phyloP scores from a whole-genome alignment of 2,113 vertebrate genomes.

The Boulengeromyrus knoepffleri region DNA sequence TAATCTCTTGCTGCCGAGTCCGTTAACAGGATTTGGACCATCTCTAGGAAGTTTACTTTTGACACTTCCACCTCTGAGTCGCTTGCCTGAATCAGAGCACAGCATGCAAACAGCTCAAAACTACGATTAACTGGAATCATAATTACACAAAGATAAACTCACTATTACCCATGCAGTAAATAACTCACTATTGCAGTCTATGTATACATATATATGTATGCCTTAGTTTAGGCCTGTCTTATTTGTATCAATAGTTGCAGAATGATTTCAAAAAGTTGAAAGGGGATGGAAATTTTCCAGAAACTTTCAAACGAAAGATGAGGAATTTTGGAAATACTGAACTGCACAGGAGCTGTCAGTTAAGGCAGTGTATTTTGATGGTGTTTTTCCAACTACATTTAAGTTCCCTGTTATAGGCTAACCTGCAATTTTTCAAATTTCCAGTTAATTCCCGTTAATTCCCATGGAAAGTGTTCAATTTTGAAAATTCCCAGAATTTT shows the following conservation, averaged over 20 bases:
- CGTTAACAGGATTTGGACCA: slow-evolving; percentile 57
- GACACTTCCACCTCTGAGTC: slow-evolving; percentile 49
- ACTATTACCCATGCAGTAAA: not conserved
- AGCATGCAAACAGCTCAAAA: not conserved
- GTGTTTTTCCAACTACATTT: too few species aligned
- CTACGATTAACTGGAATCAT: not conserved
- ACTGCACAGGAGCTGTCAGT: too few species aligned
- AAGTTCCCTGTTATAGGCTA: too few species aligned
- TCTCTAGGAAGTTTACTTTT: slow-evolving; percentile 50
- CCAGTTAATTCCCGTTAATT: too few species aligned
- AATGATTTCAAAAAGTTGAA: not conserved
- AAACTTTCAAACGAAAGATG: too few species aligned
- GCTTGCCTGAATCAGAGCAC: not conserved
- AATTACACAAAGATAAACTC: not conserved
- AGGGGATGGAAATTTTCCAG: too few species aligned
- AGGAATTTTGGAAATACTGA: too few species aligned
- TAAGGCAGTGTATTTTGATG: too few species aligned
- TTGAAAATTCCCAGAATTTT: too few species aligned
- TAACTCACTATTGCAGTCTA: not conserved
- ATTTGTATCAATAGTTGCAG: not conserved
- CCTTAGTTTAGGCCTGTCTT: not conserved
- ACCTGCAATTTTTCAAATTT: too few species aligned
- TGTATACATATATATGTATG: not conserved
- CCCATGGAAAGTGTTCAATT: too few species aligned
- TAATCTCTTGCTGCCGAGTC: slow-evolving; percentile 54